Percentiles rank a stretch among this genome's conserved stretches.
phyloP scores from a whole-genome alignment of 2,797 vertebrate genomes.

The Anguilla marmorata region DNA sequence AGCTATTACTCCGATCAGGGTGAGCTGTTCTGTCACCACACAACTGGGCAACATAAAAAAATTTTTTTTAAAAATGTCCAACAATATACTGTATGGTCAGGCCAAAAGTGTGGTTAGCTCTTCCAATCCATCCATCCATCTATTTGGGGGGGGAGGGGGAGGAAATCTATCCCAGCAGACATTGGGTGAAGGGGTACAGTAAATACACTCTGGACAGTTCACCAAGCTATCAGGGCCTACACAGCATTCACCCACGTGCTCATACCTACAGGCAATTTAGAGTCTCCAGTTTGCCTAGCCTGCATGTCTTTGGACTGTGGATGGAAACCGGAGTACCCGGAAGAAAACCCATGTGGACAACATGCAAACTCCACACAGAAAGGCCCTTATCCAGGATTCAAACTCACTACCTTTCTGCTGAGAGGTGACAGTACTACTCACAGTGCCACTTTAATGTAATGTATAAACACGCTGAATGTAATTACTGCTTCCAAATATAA shows the following conservation, averaged over 20 bases:
- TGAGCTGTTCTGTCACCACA: background rate
- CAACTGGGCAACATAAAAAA: background rate
- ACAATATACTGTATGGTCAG: background rate
- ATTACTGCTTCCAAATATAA: background rate
- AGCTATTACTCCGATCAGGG: background rate
- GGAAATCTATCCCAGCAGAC: too few relatives aligned
- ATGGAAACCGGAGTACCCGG: background rate
- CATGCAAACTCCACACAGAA: background rate
- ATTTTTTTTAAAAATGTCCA: background rate
- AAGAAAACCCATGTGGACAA: background rate
- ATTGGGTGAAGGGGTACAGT: too few relatives aligned
- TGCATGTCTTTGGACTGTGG: background rate
- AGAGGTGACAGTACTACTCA: background rate
- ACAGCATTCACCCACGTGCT: background rate
- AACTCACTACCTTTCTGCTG: background rate
- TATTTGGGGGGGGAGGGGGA: too few relatives aligned
- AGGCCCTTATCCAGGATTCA: background rate
- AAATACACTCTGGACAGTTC: too few relatives aligned
- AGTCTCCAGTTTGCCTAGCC: background rate
- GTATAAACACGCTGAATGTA: background rate
- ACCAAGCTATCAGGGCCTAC: too few relatives aligned
- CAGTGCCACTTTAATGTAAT: background rate
- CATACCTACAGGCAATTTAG: background rate
- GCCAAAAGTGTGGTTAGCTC: background rate
- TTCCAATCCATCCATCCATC: background rate